A percentile compares a stretch with the other conserved stretches of the same genome.
phyloP scores from a whole-genome alignment of 2,797 vertebrate species.

The Gambelia wislizenii region DNA sequence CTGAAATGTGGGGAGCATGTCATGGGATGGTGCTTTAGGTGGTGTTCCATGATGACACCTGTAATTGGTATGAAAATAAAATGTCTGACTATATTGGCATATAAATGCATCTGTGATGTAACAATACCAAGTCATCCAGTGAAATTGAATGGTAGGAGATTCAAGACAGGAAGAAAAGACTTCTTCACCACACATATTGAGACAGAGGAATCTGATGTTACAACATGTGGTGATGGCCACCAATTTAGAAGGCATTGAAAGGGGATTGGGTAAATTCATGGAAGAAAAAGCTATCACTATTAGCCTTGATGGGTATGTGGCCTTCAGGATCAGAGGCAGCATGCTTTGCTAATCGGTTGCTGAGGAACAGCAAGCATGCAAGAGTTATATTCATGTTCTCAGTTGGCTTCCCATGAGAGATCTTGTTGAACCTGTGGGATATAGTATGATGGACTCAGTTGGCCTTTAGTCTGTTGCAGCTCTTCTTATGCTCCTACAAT shows the following conservation, averaged over 20 bases:
- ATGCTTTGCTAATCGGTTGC: not conserved
- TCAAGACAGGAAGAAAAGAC: too few species aligned
- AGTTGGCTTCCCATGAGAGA: not conserved
- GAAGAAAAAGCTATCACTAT: not conserved
- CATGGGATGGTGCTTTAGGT: not conserved
- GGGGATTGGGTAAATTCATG: not conserved
- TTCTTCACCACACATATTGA: not conserved
- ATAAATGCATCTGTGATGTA: not conserved
- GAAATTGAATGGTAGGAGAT: too few species aligned
- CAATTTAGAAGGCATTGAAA: not conserved
- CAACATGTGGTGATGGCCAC: not conserved
- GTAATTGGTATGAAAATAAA: not conserved
- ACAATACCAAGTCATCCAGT: too few species aligned
- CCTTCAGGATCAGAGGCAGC: not conserved
- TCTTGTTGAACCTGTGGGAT: not conserved
- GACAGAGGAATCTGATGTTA: not conserved
- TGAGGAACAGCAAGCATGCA: not conserved
- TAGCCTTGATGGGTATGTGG: not conserved
- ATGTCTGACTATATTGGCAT: not conserved
- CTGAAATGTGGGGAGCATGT: not conserved
- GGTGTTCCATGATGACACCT: not conserved
- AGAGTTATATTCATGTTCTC: not conserved
- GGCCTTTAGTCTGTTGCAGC: too few species aligned
- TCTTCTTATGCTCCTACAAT: not conserved
- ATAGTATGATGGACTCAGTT: not conserved